A percentile compares a stretch with the other conserved stretches of the same genome.
Evolutionary conservation across 1,140 invertebrate genomes (phyloP).

Genomic region (Sogatella furcifera): DNA sequence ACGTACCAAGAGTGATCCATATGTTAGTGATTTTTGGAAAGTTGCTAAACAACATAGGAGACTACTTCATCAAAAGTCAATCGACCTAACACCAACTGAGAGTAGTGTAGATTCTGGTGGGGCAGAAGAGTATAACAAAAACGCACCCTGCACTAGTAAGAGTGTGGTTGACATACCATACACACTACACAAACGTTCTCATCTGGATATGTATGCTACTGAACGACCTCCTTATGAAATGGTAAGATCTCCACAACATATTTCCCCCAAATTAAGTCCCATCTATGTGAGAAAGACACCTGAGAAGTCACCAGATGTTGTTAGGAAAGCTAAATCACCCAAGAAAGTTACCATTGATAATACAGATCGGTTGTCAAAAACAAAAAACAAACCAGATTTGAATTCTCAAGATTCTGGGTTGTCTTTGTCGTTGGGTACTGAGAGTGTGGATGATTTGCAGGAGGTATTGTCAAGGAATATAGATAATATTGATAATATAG

Average conservation of each 20-base stretch:
- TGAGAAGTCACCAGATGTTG: slow-evolving; percentile 29
- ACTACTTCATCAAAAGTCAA: slow-evolving; percentile 77
- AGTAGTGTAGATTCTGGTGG: slow-evolving; percentile 11
- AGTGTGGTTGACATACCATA: slow-evolving; percentile 65
- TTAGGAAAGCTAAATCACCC: slow-evolving; percentile 36
- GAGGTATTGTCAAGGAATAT: slow-evolving; percentile 11
- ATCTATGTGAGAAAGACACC: slow-evolving; percentile 15
- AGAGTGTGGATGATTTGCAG: slow-evolving; percentile 21
- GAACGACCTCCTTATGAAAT: slow-evolving; percentile 23
- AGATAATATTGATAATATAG: slow-evolving; percentile 1
- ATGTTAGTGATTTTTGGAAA: slow-evolving; percentile 30
- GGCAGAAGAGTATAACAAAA: background rate
- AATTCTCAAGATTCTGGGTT: slow-evolving; percentile 31
- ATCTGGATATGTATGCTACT: slow-evolving; percentile 69
- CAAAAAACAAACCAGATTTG: slow-evolving; percentile 35
- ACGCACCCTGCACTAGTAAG: slow-evolving; percentile 27
- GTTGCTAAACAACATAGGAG: slow-evolving; percentile 21
- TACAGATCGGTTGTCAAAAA: slow-evolving; percentile 39
- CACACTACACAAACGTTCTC: slow-evolving; percentile 65
- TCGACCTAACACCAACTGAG: slow-evolving; percentile 69
- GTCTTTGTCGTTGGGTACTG: slow-evolving; percentile 23
- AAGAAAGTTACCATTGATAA: slow-evolving; percentile 1
- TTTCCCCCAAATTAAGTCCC: slow-evolving; percentile 12
- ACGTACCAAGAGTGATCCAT: slow-evolving; percentile 74
- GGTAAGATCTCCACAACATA: slow-evolving; percentile 15